Percentiles rank a stretch among this genome's conserved stretches.
These are phyloP conservation scores for Callopanchax toddi DNA, from an alignment of 2,113 vertebrate species.

Conservation along the genomic window DNA sequence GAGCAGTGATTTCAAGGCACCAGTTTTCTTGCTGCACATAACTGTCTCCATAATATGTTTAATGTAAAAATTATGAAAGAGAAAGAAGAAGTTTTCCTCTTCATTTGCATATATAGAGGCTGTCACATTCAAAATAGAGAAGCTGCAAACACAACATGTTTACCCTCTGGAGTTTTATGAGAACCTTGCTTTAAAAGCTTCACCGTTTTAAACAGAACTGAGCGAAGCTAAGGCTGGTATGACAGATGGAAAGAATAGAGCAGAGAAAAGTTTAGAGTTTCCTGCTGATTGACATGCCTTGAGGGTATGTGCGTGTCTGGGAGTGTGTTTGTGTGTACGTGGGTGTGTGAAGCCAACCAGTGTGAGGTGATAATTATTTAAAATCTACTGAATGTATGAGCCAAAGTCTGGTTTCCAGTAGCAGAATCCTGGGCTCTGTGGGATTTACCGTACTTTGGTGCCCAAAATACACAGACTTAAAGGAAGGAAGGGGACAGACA, in stretches of 20 bases:
- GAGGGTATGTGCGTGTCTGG: conserved; percentile 9
- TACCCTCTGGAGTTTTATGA: conserved; percentile 26
- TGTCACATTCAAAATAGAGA: conserved; percentile 5
- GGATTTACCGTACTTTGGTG: background rate
- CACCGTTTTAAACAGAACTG: conserved; percentile 17
- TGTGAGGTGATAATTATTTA: conserved; percentile 11
- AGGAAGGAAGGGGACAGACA: conserved; percentile 33
- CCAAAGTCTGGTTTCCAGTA: conserved; percentile 3
- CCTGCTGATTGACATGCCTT: conserved; percentile 34
- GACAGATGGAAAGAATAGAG: conserved; percentile 18
- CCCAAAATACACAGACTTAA: conserved; percentile 22
- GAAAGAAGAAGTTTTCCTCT: conserved; percentile 23
- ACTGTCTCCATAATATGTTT: conserved; percentile 1
- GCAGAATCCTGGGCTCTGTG: background rate
- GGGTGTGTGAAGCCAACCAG: conserved; percentile 8
- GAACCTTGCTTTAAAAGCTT: conserved; percentile 37
- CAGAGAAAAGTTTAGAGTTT: conserved; percentile 30
- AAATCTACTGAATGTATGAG: conserved; percentile 10
- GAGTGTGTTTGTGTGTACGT: background rate
- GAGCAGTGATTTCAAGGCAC: background rate
- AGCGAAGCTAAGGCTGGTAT: conserved; percentile 23
- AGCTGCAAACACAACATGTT: conserved; percentile 25
- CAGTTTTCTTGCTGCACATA: background rate
- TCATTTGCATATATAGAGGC: no score
- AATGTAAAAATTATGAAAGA: conserved; percentile 15